Evolutionary conservation across 1,140 invertebrate species (phyloP).

Genomic region (Drosophila yakuba): DNA sequence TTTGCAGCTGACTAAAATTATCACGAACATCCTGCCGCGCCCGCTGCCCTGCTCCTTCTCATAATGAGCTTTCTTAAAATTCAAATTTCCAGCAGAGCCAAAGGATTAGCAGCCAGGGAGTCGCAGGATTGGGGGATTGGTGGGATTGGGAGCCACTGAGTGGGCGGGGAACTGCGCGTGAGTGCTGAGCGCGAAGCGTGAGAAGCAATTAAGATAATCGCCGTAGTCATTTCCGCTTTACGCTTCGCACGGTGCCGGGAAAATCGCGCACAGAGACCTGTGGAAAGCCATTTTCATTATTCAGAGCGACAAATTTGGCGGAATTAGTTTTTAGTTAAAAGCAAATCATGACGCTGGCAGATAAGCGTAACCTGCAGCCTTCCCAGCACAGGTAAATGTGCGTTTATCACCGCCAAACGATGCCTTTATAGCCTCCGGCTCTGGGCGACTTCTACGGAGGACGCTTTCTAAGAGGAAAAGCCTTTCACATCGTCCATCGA

Average conservation of each 20-base stretch:
- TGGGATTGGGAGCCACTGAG: not conserved
- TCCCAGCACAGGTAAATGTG: constrained; percentile 7
- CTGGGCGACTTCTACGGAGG: no score
- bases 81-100: constrained; percentile 51
- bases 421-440: constrained; percentile 21
- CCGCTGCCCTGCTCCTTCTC: not conserved
- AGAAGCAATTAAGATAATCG: constrained; percentile 81
- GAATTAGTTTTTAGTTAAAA: constrained; percentile 80
- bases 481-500: constrained; percentile 8
- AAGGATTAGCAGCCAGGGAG: constrained; percentile 60
- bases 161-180: constrained; percentile 29
- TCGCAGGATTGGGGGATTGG: not conserved
- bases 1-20: constrained; percentile 49
- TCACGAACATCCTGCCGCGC: not conserved
- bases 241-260: constrained; percentile 43
- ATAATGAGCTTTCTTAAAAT: constrained; percentile 71
- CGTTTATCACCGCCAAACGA: constrained; percentile 48
- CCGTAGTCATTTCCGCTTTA: constrained; percentile 74
- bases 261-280: constrained; percentile 2
- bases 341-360: constrained; percentile 70
- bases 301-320: constrained; percentile 69
- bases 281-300: constrained; percentile 60
- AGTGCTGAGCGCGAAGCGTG: constrained; percentile 46
- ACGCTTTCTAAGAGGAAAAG: not conserved
- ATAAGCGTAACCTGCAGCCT: constrained; percentile 25